Percentiles rank a stretch among this genome's conserved stretches.
These are phyloP conservation scores for Propsilocerus akamusi DNA, from an alignment of 1,140 invertebrate genomes.

Conservation along the genomic window DNA sequence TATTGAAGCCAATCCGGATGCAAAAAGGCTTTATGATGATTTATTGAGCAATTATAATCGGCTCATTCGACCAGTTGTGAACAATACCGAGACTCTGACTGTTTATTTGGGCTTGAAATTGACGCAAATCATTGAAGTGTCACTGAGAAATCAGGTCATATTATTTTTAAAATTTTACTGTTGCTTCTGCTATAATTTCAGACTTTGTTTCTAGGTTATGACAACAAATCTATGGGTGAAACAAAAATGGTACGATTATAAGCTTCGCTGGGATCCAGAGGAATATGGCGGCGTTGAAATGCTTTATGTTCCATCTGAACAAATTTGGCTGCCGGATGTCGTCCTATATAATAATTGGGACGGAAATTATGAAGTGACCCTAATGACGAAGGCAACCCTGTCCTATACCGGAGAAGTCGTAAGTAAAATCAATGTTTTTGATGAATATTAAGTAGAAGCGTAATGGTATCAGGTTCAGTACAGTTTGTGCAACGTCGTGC, in stretches of 20 bases:
- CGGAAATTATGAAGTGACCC: slow-evolving; percentile 89
- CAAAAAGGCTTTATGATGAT: slow-evolving; percentile 82
- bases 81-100: slow-evolving; percentile 84
- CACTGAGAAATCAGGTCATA: slow-evolving; percentile 72
- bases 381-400: slow-evolving; percentile 91
- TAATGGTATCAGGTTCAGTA: neutral
- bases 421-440: neutral
- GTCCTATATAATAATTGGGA: slow-evolving; percentile 84
- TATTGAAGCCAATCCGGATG: slow-evolving; percentile 71
- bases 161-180: neutral
- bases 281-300: slow-evolving; percentile 87
- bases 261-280: slow-evolving; percentile 77
- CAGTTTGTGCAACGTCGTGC: too few relatives aligned
- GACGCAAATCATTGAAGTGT: slow-evolving; percentile 92
- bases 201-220: slow-evolving; percentile 34
- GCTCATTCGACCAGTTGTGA: slow-evolving; percentile 83
- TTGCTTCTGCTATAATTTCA: too few relatives aligned
- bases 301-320: slow-evolving; percentile 80
- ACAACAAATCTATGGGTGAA: slow-evolving; percentile 91
- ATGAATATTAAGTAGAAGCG: neutral
- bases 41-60: slow-evolving; percentile 91
- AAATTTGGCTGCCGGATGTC: slow-evolving; percentile 82
- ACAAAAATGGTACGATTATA: slow-evolving; percentile 93
- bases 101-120: slow-evolving; percentile 82
- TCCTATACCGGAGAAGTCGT: slow-evolving; percentile 71